These are phyloP conservation scores for Alces alces DNA, from an alignment of 2,113 vertebrate species.

Conservation along the genomic window DNA sequence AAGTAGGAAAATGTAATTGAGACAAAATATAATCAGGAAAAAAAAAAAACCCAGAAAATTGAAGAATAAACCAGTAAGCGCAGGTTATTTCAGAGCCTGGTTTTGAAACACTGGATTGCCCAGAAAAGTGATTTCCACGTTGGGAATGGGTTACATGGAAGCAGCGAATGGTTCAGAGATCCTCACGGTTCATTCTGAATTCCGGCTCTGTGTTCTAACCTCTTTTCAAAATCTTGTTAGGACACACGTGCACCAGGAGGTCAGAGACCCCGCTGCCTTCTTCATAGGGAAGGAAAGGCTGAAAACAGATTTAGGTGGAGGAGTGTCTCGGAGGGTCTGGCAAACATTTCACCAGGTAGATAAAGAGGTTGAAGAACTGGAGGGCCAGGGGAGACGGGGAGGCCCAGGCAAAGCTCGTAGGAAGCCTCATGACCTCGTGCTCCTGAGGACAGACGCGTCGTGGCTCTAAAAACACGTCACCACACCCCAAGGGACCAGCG, in stretches of 20 bases:
- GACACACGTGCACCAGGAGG: accelerated
- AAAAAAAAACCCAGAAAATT: accelerated
- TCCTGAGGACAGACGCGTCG: not conserved
- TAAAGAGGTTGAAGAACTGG: accelerated
- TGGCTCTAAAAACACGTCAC: accelerated
- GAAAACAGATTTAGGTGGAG: too few species aligned
- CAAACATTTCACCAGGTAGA: not conserved
- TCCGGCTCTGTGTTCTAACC: not conserved
- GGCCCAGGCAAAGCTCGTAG: not conserved
- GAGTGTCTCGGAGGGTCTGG: accelerated
- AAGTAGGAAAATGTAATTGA: not conserved
- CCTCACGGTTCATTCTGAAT: accelerated
- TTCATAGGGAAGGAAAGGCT: accelerated
- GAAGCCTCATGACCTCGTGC: not conserved
- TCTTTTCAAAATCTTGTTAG: accelerated
- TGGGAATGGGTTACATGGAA: accelerated
- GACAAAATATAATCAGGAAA: not conserved
- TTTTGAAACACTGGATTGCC: not conserved
- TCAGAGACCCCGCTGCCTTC: not conserved
- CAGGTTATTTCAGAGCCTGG: not conserved
- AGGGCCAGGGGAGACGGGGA: accelerated
- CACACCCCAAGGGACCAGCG: accelerated
- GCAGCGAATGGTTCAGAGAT: accelerated
- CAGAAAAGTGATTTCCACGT: not conserved
- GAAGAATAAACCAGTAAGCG: not conserved